A percentile compares a stretch with the other conserved stretches of the same genome.
Evolutionary conservation across 2,113 vertebrate genomes (phyloP).

Genomic region (Athene noctua): DNA sequence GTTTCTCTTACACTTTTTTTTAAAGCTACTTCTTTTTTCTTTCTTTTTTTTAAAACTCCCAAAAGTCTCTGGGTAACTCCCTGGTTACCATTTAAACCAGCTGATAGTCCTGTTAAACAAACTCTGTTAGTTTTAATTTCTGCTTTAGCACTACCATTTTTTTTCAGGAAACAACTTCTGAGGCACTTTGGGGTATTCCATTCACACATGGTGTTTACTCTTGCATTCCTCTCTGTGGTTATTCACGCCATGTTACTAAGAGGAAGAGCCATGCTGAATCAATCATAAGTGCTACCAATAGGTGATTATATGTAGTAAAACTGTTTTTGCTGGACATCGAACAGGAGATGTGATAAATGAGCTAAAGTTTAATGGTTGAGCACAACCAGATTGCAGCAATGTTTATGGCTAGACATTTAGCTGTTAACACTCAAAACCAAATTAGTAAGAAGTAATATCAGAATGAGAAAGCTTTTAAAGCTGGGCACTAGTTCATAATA

Average conservation of each 20-base stretch:
- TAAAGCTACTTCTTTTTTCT: background rate
- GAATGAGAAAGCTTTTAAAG: background rate
- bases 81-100: background rate
- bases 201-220: background rate
- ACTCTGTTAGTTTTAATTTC: background rate
- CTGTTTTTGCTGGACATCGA: background rate
- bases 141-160: background rate
- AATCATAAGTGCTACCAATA: background rate
- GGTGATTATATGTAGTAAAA: background rate
- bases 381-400: background rate
- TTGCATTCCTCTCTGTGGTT: background rate
- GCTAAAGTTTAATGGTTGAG: background rate
- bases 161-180: background rate
- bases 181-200: background rate
- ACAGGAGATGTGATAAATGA: background rate
- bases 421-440: background rate
- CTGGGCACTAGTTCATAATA: background rate
- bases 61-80: background rate
- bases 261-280: rapidly evolving
- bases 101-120: background rate
- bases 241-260: background rate
- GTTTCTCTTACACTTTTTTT: background rate
- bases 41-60: background rate
- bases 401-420: background rate
- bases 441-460: background rate